Percentiles rank a stretch among this genome's conserved stretches.
phyloP scores from a whole-genome alignment of 2,888 invertebrate species.

The Coelinius sp. region DNA sequence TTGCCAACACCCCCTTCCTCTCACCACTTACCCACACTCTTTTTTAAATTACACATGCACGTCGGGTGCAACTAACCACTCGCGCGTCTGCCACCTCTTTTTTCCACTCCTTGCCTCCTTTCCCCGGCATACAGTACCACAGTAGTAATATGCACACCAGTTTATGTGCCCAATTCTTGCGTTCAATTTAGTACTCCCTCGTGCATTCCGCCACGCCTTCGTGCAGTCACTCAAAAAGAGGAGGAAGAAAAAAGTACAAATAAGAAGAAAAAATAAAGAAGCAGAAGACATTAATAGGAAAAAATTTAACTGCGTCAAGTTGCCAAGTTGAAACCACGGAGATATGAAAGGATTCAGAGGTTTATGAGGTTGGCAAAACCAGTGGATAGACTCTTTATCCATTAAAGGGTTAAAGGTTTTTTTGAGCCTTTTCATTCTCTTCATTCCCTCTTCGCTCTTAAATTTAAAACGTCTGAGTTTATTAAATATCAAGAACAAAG shows the following conservation, averaged over 20 bases:
- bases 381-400: background rate
- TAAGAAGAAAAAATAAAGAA: background rate
- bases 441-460: background rate
- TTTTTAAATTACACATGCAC: slow-evolving; percentile 42
- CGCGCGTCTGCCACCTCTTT: slow-evolving; percentile 27
- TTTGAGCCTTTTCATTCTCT: background rate
- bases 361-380: background rate
- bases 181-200: slow-evolving; percentile 37
- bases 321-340: background rate
- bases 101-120: slow-evolving; percentile 32
- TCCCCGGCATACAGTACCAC: slow-evolving; percentile 32
- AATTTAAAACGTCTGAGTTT: slow-evolving; percentile 49
- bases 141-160: slow-evolving; percentile 21
- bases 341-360: background rate
- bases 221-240: slow-evolving; percentile 9
- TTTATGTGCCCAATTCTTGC: slow-evolving; percentile 24
- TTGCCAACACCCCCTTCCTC: background rate
- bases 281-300: background rate
- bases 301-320: slow-evolving; percentile 9
- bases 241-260: background rate
- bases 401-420: slow-evolving; percentile 3
- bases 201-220: slow-evolving; percentile 32
- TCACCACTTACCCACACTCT: slow-evolving; percentile 12
- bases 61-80: slow-evolving; percentile 41
- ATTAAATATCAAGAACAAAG: slow-evolving; percentile 49